Evolutionary conservation across 2,113 vertebrate genomes (phyloP), one percentile per base, ranked within the genome.

Genomic region (Microcebus lehilahytsara): DNA sequence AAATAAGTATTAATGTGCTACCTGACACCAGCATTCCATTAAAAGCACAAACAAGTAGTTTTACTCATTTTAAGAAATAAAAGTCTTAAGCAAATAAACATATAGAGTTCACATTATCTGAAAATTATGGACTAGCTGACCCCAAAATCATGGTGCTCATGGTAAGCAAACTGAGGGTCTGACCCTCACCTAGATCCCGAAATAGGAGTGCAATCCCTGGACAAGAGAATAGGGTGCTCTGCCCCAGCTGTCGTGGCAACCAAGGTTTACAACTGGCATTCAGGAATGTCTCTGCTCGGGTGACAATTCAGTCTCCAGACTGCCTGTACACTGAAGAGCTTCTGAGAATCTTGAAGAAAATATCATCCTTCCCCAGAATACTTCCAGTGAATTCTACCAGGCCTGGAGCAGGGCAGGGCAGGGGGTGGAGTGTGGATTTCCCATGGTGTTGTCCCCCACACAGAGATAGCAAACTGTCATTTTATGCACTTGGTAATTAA

Each of bases 151-250:
- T 46, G 89, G 49, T 2, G 46, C 22, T 91, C 49, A 32, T 46
- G 27, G 27, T 49, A 37, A 34, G 32, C 23, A 32, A 19, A 81
- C 22, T 0, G 0, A 58, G 1, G 11, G 58, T 3, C 30, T 1
- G 30, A 16, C n/a, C 67, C 23, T 64, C 72, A 34, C 0, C 9
- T 46, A 49, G 69, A 53, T 16, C 53, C 17, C 30, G 30, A 37
- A 77, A 49, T 3, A 23, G 46, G 14, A 49, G 19, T 14, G 9
- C 66, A 58, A 19, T 25, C 46, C 49, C 10, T 11, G 14, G 17
- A 46, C 13, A 30, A 42, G 5, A 25, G 10, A 20, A 40, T 0
- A 0, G 14, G 20, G n/a, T 1, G 3, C 6, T 22, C 34, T 6
- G 19, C 34, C 93, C 20, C 32, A 14, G 34, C 14, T 10, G 23